These are phyloP conservation scores for Allophyes oxyacanthae DNA, from an alignment of 2,888 invertebrate species.

Conservation along the genomic window DNA sequence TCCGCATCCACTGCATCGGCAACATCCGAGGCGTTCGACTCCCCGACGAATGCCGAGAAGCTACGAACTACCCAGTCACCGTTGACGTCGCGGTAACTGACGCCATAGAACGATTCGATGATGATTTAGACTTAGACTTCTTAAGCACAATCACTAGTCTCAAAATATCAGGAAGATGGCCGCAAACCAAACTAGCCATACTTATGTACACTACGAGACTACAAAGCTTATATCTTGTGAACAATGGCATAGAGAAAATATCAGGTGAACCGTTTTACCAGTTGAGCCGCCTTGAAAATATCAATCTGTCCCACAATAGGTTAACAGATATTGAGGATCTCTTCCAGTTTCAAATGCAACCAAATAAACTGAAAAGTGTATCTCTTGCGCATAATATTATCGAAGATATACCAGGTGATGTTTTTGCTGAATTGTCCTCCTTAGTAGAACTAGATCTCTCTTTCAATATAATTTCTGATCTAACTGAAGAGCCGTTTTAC, in stretches of 20 bases:
- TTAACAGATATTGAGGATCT: constrained; percentile 68
- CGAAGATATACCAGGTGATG: constrained; percentile 63
- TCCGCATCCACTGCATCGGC: constrained; percentile 67
- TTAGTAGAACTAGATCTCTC: constrained; percentile 78
- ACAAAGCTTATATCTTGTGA: constrained; percentile 63
- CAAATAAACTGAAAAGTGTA: constrained; percentile 69
- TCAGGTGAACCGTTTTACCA: constrained; percentile 66
- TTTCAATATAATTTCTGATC: constrained; percentile 70
- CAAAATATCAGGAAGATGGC: constrained; percentile 66
- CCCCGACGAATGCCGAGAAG: constrained; percentile 69
- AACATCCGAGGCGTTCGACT: constrained; percentile 65
- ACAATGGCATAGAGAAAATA: constrained; percentile 69
- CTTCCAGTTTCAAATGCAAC: constrained; percentile 71
- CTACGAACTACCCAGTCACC: constrained; percentile 70
- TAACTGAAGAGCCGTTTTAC: constrained; percentile 74
- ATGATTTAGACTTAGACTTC: constrained; percentile 61
- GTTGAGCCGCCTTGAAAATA: constrained; percentile 66
- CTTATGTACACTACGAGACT: constrained; percentile 71
- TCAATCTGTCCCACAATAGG: constrained; percentile 75
- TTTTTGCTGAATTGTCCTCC: constrained; percentile 71
- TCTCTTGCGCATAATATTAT: constrained; percentile 72
- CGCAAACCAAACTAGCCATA: constrained; percentile 65
- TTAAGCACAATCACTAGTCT: constrained; percentile 70
- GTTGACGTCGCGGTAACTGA: constrained; percentile 72
- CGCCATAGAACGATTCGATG: constrained; percentile 65